These are phyloP conservation scores for Ectemnius continuus DNA, from an alignment of 2,888 invertebrate species.

Conservation along the genomic window DNA sequence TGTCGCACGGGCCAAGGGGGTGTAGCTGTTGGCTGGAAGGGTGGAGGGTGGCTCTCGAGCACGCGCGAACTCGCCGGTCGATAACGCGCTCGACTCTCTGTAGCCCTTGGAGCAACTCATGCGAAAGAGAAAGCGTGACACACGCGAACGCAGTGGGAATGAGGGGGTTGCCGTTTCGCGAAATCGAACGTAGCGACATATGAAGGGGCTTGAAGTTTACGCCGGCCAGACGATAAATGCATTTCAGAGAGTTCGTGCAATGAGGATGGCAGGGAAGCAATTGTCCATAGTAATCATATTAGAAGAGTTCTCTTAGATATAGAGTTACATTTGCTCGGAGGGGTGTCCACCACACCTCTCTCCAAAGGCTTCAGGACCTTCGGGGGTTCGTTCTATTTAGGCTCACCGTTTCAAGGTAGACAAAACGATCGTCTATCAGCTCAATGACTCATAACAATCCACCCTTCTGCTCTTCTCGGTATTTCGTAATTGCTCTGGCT, in stretches of 20 bases:
- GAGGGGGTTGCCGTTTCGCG: neutral
- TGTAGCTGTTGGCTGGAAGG: neutral
- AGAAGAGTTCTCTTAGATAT: slow-evolving; percentile 13
- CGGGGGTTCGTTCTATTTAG: slow-evolving; percentile 10
- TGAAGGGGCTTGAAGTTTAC: too few species aligned
- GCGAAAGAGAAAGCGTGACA: slow-evolving; percentile 36
- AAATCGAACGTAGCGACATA: too few species aligned
- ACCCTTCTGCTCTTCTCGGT: too few species aligned
- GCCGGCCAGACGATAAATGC: too few species aligned
- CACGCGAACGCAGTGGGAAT: slow-evolving; percentile 11
- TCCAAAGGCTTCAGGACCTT: slow-evolving; percentile 20
- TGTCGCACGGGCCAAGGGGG: slow-evolving; percentile 47
- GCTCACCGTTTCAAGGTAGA: neutral
- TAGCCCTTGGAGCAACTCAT: slow-evolving; percentile 29
- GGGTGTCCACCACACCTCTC: slow-evolving; percentile 36
- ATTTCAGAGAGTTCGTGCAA: too few species aligned
- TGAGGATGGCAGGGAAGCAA: neutral
- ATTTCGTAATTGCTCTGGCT: too few species aligned
- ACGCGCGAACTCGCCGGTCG: slow-evolving; percentile 70
- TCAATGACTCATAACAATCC: too few species aligned
- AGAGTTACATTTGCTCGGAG: slow-evolving; percentile 42
- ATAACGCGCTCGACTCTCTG: slow-evolving; percentile 56
- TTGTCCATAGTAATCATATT: neutral
- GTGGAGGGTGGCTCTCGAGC: slow-evolving; percentile 55
- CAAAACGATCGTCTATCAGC: too few species aligned